Conservation (phyloP, 1,140 invertebrate genomes). For the Hyles vespertilio region DNA sequence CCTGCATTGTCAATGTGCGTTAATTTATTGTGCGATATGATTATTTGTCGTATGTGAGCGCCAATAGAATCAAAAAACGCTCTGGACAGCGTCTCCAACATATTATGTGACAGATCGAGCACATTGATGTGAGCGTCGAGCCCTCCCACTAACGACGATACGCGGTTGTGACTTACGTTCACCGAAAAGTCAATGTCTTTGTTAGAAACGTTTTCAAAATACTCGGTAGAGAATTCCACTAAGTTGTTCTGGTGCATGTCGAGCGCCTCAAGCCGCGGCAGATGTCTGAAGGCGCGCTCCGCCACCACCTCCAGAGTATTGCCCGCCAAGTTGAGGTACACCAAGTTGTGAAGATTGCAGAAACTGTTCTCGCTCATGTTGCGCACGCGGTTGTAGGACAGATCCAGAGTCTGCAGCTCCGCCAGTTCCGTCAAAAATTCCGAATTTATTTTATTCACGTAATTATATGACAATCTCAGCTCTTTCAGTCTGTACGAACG, state of each 20-base stretch:
- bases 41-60: constrained; percentile 77
- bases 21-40: constrained; percentile 83
- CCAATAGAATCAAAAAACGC: constrained; percentile 77
- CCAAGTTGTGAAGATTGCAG: constrained; percentile 77
- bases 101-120: constrained; percentile 82
- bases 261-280: constrained; percentile 79
- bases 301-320: constrained; percentile 77
- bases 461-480: constrained; percentile 84
- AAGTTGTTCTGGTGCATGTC: constrained; percentile 84
- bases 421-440: constrained; percentile 78
- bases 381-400: constrained; percentile 82
- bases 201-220: constrained; percentile 79
- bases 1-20: constrained; percentile 80
- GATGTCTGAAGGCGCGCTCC: constrained; percentile 77
- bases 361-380: constrained; percentile 72
- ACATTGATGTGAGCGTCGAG: constrained; percentile 76
- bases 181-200: constrained; percentile 75
- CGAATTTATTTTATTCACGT: constrained; percentile 76
- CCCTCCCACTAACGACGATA: constrained; percentile 77
- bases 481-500: constrained; percentile 84
- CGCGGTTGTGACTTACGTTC: constrained; percentile 82
- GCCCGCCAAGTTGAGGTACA: constrained; percentile 80
- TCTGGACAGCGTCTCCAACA: constrained; percentile 77
- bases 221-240: constrained; percentile 78
- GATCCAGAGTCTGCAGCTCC: constrained; percentile 80